Percentiles rank a stretch among this genome's conserved stretches.
These are phyloP conservation scores for Drosophila lacertosa DNA, from an alignment of 1,140 invertebrate species.

Conservation along the genomic window DNA sequence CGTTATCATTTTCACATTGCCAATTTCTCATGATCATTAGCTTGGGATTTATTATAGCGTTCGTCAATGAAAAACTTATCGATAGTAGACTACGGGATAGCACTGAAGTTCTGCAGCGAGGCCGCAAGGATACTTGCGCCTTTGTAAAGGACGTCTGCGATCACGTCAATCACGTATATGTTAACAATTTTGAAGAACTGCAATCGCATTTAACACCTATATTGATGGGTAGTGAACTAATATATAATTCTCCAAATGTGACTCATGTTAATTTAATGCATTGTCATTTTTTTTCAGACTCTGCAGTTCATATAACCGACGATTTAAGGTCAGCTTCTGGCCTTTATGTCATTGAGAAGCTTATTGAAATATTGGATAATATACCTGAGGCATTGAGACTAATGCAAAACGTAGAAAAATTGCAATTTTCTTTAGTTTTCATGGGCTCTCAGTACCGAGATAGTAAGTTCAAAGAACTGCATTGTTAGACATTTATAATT, in stretches of 20 bases:
- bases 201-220: neutral
- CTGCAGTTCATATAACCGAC: neutral
- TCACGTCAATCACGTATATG: neutral
- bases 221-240: neutral
- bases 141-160: neutral
- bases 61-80: neutral
- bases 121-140: neutral
- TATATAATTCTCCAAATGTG: neutral
- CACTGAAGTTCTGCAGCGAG: neutral
- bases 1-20: too few relatives aligned
- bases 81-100: neutral
- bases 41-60: neutral
- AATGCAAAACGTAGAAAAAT: neutral
- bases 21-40: neutral
- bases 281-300: neutral
- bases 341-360: neutral
- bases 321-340: neutral
- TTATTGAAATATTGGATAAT: neutral
- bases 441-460: too few relatives aligned
- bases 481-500: too few relatives aligned
- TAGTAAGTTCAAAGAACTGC: too few relatives aligned
- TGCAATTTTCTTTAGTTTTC: too few relatives aligned
- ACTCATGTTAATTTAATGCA: too few relatives aligned
- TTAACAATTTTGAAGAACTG: conserved; percentile 3
- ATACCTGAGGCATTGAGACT: neutral